phyloP scores from a whole-genome alignment of 1,140 invertebrate species.

The Anastatus disparis region DNA sequence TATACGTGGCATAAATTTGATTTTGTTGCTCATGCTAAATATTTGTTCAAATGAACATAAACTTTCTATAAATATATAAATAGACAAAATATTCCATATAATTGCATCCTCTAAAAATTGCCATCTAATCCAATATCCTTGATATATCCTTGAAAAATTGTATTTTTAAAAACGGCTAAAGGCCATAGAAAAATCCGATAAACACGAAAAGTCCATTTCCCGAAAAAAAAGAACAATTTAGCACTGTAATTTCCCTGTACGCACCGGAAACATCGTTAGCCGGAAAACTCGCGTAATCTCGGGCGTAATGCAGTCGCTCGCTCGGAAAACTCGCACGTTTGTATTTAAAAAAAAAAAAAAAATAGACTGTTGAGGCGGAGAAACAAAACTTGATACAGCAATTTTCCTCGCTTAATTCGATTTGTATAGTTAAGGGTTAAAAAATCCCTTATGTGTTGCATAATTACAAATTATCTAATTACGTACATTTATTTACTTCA shows the following conservation, averaged over 20 bases:
- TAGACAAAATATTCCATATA: too few relatives aligned
- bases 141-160: not conserved
- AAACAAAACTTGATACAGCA: conserved; percentile 4
- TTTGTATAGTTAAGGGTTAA: too few relatives aligned
- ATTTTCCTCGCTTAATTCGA: conserved; percentile 11
- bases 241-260: not conserved
- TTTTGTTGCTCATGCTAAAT: too few relatives aligned
- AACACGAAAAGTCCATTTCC: not conserved
- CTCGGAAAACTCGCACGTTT: not conserved
- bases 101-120: too few relatives aligned
- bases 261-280: not conserved
- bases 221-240: not conserved
- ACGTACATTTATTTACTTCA: not conserved
- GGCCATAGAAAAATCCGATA: not conserved
- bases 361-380: not conserved
- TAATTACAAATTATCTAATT: not conserved
- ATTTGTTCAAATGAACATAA: too few relatives aligned
- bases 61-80: too few relatives aligned
- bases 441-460: too few relatives aligned
- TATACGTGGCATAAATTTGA: too few relatives aligned
- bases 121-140: not conserved
- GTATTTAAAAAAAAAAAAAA: too few relatives aligned
- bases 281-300: not conserved
- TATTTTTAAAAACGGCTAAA: not conserved
- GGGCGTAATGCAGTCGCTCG: not conserved